These are phyloP conservation scores for Deilephila porcellus DNA, from an alignment of 2,888 invertebrate species.

Conservation along the genomic window DNA sequence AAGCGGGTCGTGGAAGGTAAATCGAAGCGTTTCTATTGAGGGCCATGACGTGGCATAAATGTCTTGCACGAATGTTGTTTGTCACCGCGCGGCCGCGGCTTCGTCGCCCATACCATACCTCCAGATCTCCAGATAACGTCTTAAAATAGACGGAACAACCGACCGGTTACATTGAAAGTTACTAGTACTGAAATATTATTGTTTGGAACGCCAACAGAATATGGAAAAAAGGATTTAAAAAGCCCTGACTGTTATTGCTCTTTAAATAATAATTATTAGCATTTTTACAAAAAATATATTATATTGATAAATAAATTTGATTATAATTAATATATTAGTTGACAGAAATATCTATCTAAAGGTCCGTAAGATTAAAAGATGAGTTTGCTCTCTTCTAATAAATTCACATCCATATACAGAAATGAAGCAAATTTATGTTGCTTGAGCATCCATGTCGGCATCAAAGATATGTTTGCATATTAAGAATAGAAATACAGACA, in stretches of 20 bases:
- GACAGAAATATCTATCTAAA: no score
- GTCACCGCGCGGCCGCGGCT: slow-evolving; percentile 65
- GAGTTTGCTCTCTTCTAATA: not conserved
- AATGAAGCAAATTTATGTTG: not conserved
- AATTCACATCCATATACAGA: not conserved
- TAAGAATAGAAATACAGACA: slow-evolving; percentile 16
- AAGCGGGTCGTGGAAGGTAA: slow-evolving; percentile 68
- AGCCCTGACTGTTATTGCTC: not conserved
- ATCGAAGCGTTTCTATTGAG: slow-evolving; percentile 81
- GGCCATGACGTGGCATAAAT: slow-evolving; percentile 80
- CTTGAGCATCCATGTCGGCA: not conserved
- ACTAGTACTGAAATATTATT: slow-evolving; percentile 66
- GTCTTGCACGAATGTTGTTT: slow-evolving; percentile 78
- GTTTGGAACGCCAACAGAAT: not conserved
- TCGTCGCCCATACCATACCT: slow-evolving; percentile 44
- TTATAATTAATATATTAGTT: no score
- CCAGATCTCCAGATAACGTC: slow-evolving; percentile 68
- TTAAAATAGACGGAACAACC: slow-evolving; percentile 50
- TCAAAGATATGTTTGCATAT: slow-evolving; percentile 22
- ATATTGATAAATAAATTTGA: no score
- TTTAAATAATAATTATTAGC: no score
- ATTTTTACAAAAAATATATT: no score
- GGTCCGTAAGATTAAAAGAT: no score
- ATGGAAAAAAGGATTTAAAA: not conserved
- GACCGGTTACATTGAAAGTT: slow-evolving; percentile 54